Evolutionary conservation across 2,113 vertebrate genomes (phyloP).

Genomic region (Nibea coibor): DNA sequence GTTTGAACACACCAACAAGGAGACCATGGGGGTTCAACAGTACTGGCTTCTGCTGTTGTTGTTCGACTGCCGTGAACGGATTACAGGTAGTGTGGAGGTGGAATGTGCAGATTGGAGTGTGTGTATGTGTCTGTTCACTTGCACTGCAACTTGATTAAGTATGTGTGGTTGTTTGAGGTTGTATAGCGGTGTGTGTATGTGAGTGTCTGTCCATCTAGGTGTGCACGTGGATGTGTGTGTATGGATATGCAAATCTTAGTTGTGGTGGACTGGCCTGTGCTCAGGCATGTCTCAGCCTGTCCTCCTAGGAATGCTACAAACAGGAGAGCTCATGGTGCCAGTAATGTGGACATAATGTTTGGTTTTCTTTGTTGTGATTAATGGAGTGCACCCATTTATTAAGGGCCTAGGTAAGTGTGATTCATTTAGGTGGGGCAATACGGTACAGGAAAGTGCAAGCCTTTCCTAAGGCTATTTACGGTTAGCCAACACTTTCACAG

Average conservation of each 20-base stretch:
- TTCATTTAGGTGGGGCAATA: neutral
- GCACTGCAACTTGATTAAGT: neutral
- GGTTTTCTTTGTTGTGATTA: conserved; percentile 2
- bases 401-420: conserved; percentile 6
- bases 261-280: conserved; percentile 12
- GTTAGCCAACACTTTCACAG: neutral
- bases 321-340: neutral
- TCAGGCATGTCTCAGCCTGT: conserved; percentile 53
- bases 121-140: conserved; percentile 3
- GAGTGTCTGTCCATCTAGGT: neutral
- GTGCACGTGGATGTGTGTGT: neutral
- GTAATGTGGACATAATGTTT: neutral
- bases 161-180: neutral
- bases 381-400: neutral
- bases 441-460: neutral
- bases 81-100: conserved; percentile 71
- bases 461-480: neutral
- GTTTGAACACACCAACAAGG: conserved; percentile 17
- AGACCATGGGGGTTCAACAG: conserved; percentile 65
- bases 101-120: conserved; percentile 11
- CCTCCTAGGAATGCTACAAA: conserved; percentile 41
- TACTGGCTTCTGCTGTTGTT: conserved; percentile 72
- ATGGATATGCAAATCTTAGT: neutral
- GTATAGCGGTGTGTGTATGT: neutral
- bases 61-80: conserved; percentile 46